Evolutionary conservation across 1,140 invertebrate genomes (phyloP), one percentile per base, ranked within the genome.

Genomic region (Drosophila orosa): DNA sequence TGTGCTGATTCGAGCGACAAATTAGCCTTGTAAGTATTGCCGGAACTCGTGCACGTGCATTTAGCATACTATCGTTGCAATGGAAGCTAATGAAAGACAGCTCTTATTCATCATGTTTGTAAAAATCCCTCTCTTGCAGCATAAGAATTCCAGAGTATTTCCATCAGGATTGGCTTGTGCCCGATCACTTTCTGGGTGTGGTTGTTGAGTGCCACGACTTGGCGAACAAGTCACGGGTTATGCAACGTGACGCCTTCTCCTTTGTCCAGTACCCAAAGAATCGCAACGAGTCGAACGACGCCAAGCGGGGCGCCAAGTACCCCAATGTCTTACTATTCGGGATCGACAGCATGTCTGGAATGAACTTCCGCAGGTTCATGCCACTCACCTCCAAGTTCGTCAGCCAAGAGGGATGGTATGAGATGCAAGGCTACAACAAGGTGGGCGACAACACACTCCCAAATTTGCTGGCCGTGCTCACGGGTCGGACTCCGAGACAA

Each of bases 401-500:
- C 5, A 25, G 48, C 12, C 54, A 40, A 9, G 12, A 42, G 1
- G 78, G 68, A 6, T 74, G 78, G 72, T 69, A 63, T 24, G 80
- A 85, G 35, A 57, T 78, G 74, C 44, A 78, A 13, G 76, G 76
- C 27, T 82, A 74, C 19, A 83, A 78, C 27, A 80, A 94, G 92
- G 90, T 94, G 66, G 96, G 93, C 0, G 96, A 96, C 65, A 97
- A 97, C 72, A 97, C 96, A 0, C 96, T 96, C 83, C 96, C 96
- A 0, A 97, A 97, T 92, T 76, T 97, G 25, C 95, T 97, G 93
- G 95, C 96, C 0, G 90, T 96, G 3, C 91, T 97, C 8, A 95
- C 95, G 3, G 96, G 96, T 1, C 92, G 93, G 39, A 94, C 85
- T 83, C 78, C 91, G 37, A 71, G 68, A 5, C 90, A 92, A 66